Conservation (phyloP, 2,888 invertebrate genomes). For the Netelia melanura region DNA sequence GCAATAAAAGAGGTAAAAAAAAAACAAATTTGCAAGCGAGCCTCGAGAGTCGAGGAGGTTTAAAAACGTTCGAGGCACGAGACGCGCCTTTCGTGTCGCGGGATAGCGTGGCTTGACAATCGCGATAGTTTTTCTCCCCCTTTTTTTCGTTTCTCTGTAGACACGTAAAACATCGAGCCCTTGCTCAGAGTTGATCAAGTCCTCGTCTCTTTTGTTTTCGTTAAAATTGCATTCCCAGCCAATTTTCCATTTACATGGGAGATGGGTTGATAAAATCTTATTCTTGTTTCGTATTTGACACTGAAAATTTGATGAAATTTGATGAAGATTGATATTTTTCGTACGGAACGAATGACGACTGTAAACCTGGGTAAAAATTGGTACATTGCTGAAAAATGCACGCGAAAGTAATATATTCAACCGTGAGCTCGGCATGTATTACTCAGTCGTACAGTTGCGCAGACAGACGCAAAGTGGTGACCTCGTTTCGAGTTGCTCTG, state of each 20-base stretch:
- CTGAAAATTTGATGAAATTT: too few species aligned
- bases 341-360: too few species aligned
- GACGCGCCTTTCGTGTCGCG: constrained; percentile 53
- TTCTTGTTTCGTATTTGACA: too few species aligned
- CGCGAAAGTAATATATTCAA: not conserved
- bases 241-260: not conserved
- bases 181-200: constrained; percentile 12
- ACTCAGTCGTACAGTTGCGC: constrained; percentile 1
- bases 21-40: not conserved
- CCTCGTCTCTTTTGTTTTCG: constrained; percentile 23
- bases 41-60: constrained; percentile 25
- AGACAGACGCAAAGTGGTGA: constrained; percentile 31
- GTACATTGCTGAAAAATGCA: not conserved
- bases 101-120: constrained; percentile 6
- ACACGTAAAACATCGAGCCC: constrained; percentile 20
- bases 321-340: too few species aligned
- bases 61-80: constrained; percentile 36
- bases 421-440: not conserved
- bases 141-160: constrained; percentile 23
- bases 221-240: constrained; percentile 48
- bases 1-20: constrained; percentile 8
- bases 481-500: constrained; percentile 61
- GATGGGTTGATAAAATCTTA: not conserved
- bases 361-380: constrained; percentile 12
- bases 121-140: not conserved